phyloP scores from a whole-genome alignment of 2,888 invertebrate species.

The Drosophila colorata region DNA sequence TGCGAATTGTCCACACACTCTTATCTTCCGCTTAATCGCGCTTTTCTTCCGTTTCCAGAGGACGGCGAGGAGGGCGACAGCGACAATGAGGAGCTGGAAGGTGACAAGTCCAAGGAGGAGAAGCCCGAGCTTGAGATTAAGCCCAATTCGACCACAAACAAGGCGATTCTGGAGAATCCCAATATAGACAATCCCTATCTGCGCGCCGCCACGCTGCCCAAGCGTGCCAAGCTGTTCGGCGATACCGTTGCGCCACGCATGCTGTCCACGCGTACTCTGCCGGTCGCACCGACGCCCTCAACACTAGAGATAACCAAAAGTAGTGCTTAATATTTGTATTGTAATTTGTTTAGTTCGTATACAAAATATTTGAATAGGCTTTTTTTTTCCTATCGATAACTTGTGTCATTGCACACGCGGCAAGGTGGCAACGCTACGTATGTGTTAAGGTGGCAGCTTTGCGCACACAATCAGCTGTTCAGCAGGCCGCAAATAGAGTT shows the following conservation, averaged over 20 bases:
- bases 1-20: background rate
- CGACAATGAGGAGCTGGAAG: conserved; percentile 85
- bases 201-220: conserved; percentile 85
- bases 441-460: conserved; percentile 26
- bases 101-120: conserved; percentile 82
- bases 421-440: background rate
- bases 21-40: background rate
- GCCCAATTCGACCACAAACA: conserved; percentile 85
- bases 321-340: conserved; percentile 9
- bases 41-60: conserved; percentile 41
- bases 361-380: background rate
- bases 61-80: conserved; percentile 84
- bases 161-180: conserved; percentile 85
- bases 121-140: conserved; percentile 85
- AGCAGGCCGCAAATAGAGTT: conserved; percentile 2
- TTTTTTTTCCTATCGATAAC: conserved; percentile 17
- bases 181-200: conserved; percentile 92
- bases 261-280: conserved; percentile 24
- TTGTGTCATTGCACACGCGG: background rate
- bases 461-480: conserved; percentile 40
- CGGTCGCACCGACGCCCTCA: conserved; percentile 43
- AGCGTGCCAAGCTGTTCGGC: conserved; percentile 78
- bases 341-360: background rate
- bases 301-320: conserved; percentile 65
- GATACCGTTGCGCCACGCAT: conserved; percentile 16